Percentiles rank a stretch among this genome's conserved stretches.
These are phyloP conservation scores for Lophius piscatorius DNA, from an alignment of 2,113 vertebrate species.

Conservation along the genomic window DNA sequence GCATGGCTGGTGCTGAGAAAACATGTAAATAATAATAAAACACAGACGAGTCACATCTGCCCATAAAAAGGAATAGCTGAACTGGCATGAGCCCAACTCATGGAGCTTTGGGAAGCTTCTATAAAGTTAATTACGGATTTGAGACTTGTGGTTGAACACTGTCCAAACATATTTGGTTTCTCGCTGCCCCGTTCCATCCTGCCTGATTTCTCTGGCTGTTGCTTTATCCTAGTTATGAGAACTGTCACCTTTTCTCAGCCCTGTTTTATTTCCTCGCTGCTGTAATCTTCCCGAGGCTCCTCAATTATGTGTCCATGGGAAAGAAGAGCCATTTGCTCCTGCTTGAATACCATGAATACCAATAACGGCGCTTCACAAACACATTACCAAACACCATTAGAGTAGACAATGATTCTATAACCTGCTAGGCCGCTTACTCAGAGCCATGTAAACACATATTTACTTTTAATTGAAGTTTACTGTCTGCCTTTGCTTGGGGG, in stretches of 20 bases:
- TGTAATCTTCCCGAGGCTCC: slow-evolving; percentile 67
- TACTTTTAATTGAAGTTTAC: slow-evolving; percentile 73
- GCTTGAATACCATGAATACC: slow-evolving; percentile 79
- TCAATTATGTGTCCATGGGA: slow-evolving; percentile 72
- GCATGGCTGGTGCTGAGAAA: slow-evolving; percentile 45
- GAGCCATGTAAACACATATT: slow-evolving; percentile 68
- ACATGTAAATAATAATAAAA: slow-evolving; percentile 77
- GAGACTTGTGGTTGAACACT: slow-evolving; percentile 70
- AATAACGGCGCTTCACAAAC: slow-evolving; percentile 74
- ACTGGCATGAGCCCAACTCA: slow-evolving; percentile 56
- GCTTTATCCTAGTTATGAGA: slow-evolving; percentile 30
- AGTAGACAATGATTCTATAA: slow-evolving; percentile 66
- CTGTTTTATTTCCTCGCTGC: slow-evolving; percentile 41
- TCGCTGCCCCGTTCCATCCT: slow-evolving; percentile 21
- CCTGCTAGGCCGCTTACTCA: slow-evolving; percentile 55
- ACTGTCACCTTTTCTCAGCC: slow-evolving; percentile 28
- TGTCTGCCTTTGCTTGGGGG: slow-evolving; percentile 27
- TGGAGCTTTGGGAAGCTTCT: slow-evolving; percentile 68
- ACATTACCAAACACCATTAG: slow-evolving; percentile 79
- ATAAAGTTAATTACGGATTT: slow-evolving; percentile 80
- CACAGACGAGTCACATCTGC: slow-evolving; percentile 68
- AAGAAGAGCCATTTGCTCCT: slow-evolving; percentile 71
- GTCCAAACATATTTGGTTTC: slow-evolving; percentile 60
- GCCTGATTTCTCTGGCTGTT: slow-evolving; percentile 38
- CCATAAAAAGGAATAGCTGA: slow-evolving; percentile 61